A percentile compares a stretch with the other conserved stretches of the same genome.
Conservation (phyloP, 2,113 vertebrate genomes). For the Anoura caudifer region DNA sequence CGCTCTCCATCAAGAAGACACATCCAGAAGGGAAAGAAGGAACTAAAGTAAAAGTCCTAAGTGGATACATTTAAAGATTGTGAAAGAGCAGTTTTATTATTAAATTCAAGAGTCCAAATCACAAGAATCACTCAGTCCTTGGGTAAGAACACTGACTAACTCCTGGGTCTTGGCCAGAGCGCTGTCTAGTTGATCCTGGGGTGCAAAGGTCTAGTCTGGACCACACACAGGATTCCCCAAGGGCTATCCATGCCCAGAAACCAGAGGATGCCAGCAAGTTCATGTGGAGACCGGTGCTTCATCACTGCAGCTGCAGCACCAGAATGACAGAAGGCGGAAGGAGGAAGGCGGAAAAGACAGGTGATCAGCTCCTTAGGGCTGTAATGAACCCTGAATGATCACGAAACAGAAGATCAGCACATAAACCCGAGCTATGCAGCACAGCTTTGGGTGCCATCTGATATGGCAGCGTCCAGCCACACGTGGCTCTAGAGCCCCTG, state of each 20-base stretch:
- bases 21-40: background rate
- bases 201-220: background rate
- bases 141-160: background rate
- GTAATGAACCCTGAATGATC: background rate
- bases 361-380: background rate
- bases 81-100: background rate
- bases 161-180: background rate
- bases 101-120: background rate
- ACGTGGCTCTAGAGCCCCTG: background rate
- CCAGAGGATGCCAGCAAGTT: background rate
- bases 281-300: background rate
- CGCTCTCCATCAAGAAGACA: background rate
- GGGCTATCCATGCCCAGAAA: background rate
- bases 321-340: background rate
- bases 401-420: background rate
- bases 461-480: background rate
- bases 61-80: background rate
- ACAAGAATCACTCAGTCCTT: background rate
- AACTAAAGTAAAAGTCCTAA: background rate
- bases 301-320: background rate
- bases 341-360: background rate
- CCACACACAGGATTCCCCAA: background rate
- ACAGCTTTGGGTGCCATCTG: background rate
- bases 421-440: rapidly evolving
- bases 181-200: background rate